Conservation (phyloP, 2,113 vertebrate species). For the Burhinus bistriatus region DNA sequence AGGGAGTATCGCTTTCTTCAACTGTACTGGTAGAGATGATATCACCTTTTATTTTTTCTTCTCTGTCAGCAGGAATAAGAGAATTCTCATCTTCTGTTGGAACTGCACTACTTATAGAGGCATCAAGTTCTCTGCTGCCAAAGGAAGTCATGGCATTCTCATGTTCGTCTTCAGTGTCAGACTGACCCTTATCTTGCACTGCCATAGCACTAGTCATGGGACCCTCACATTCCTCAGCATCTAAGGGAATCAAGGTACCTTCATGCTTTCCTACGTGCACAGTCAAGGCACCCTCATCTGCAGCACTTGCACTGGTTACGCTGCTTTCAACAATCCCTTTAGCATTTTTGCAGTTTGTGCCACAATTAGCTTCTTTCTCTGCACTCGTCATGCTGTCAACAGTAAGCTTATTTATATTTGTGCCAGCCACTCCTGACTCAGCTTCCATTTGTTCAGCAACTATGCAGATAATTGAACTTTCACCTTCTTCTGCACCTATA, state of each 20-base stretch:
- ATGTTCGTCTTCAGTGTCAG: not conserved
- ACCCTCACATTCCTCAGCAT: slow-evolving; percentile 48
- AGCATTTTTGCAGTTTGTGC: slow-evolving; percentile 35
- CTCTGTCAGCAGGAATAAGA: not conserved
- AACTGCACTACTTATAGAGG: slow-evolving; percentile 21
- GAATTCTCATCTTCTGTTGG: not conserved
- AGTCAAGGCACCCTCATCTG: not conserved
- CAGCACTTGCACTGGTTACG: slow-evolving; percentile 55
- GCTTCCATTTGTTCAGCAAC: slow-evolving; percentile 43
- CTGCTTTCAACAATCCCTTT: slow-evolving; percentile 77
- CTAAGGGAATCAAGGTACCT: not conserved
- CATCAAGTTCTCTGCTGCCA: slow-evolving; percentile 3
- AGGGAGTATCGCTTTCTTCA: not conserved
- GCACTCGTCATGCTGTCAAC: slow-evolving; percentile 34
- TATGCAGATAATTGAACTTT: slow-evolving; percentile 42
- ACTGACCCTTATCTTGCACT: not conserved
- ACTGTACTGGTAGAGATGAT: slow-evolving; percentile 72
- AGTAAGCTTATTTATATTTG: slow-evolving; percentile 3
- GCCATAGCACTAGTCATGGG: slow-evolving; percentile 65
- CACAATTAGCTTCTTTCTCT: slow-evolving; percentile 1
- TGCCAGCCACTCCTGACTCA: slow-evolving; percentile 20
- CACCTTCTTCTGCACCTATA: slow-evolving; percentile 46
- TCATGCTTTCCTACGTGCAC: not conserved
- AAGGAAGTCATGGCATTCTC: not conserved
- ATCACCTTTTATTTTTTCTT: slow-evolving; percentile 34